Evolutionary conservation across 2,113 vertebrate species (phyloP).

Genomic region (Eonycteris spelaea): DNA sequence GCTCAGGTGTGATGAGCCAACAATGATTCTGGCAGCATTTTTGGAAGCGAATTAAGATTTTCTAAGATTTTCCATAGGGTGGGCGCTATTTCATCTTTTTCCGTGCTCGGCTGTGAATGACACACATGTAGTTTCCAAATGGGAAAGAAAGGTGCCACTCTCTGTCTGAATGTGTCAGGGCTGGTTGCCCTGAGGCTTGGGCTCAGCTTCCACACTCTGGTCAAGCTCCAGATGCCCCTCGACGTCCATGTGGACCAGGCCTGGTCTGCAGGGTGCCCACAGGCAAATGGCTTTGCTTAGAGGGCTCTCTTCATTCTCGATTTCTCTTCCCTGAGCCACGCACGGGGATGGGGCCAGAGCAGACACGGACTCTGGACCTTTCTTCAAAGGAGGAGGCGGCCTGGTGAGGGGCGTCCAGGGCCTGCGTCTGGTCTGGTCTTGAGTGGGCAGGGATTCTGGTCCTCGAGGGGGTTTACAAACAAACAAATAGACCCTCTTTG

Average conservation of each 20-base stretch:
- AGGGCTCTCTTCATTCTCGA: neutral
- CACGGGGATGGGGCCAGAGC: fast-evolving
- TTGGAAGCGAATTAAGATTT: neutral
- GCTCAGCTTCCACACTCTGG: fast-evolving
- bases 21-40: fast-evolving
- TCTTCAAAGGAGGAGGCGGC: fast-evolving
- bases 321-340: neutral
- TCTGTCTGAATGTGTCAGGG: neutral
- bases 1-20: neutral
- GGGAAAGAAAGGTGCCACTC: neutral
- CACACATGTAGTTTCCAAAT: neutral
- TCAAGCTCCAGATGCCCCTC: neutral
- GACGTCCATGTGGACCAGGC: neutral
- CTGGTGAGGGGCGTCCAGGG: fast-evolving
- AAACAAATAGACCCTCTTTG: fast-evolving
- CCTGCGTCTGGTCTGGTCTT: too few species aligned
- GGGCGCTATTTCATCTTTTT: neutral
- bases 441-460: neutral
- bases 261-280: too few species aligned
- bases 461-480: neutral
- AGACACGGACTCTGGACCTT: neutral
- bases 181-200: neutral
- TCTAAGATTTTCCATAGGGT: neutral
- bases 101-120: neutral
- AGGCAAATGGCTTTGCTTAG: neutral